A percentile compares a stretch with the other conserved stretches of the same genome.
Evolutionary conservation across 2,113 vertebrate genomes (phyloP).

Genomic region (Myotis yumanensis): DNA sequence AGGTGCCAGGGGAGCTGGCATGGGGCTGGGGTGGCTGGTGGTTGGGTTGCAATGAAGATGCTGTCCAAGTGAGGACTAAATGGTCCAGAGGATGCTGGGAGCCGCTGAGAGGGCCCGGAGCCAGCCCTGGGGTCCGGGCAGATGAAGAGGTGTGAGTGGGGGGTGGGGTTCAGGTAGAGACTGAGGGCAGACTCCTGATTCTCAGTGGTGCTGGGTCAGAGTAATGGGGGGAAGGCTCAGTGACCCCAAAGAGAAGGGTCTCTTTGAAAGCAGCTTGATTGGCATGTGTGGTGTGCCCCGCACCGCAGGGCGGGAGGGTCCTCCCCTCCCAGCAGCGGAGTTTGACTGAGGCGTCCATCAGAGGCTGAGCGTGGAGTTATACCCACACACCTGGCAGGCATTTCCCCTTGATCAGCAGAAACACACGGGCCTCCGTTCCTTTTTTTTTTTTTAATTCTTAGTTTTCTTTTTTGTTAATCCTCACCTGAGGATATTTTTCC

Average conservation of each 20-base stretch:
- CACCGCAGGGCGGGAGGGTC: rapidly evolving
- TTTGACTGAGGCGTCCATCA: not conserved
- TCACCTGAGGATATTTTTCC: no score
- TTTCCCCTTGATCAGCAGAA: not conserved
- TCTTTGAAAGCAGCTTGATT: not conserved
- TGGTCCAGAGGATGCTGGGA: not conserved
- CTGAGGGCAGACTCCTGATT: not conserved
- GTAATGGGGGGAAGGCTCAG: no score
- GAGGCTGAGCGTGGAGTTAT: not conserved
- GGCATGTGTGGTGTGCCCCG: not conserved
- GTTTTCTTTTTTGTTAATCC: no score
- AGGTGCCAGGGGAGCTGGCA: rapidly evolving
- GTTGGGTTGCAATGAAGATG: not conserved
- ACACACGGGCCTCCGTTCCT: not conserved
- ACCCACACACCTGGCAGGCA: not conserved
- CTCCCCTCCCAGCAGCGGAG: no score
- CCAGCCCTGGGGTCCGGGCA: not conserved
- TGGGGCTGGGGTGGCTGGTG: not conserved
- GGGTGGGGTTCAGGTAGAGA: not conserved
- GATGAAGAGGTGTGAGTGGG: not conserved
- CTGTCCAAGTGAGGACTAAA: not conserved
- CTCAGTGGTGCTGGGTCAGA: not conserved
- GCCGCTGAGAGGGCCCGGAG: not conserved
- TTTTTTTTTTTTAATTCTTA: not conserved
- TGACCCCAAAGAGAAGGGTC: not conserved